These are phyloP conservation scores for Chloropsis hardwickii DNA, from an alignment of 2,113 vertebrate species.

Conservation along the genomic window DNA sequence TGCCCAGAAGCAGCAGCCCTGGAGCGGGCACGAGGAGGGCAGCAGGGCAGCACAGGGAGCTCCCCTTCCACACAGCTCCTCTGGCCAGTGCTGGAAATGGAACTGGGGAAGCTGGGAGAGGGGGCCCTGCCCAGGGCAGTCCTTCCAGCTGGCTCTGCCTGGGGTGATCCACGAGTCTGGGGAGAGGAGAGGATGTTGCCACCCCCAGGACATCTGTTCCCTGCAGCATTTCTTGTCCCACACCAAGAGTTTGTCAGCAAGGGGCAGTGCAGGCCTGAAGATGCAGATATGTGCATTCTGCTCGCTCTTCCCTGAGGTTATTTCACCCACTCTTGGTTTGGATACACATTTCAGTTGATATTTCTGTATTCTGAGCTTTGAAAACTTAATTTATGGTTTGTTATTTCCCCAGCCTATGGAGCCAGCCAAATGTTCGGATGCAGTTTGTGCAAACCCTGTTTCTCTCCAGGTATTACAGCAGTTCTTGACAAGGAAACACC, in stretches of 20 bases:
- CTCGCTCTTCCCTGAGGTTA: background rate
- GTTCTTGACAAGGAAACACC: background rate
- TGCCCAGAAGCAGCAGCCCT: background rate
- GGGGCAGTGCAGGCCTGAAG: constrained; percentile 26
- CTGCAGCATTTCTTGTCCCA: background rate
- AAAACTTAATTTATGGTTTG: background rate
- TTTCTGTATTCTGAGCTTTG: background rate
- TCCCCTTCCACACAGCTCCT: rapidly evolving
- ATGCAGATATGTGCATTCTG: background rate
- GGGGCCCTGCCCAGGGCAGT: background rate
- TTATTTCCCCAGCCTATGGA: constrained; percentile 1
- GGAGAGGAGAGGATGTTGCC: background rate
- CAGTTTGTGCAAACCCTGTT: background rate
- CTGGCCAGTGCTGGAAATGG: background rate
- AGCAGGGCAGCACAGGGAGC: background rate
- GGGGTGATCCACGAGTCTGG: background rate
- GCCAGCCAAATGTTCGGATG: background rate
- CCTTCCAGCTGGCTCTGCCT: background rate
- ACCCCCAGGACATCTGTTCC: background rate
- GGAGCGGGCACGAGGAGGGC: rapidly evolving
- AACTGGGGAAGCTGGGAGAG: background rate
- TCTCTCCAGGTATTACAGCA: background rate
- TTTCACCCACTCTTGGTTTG: background rate
- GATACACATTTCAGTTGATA: background rate
- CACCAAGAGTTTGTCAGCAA: background rate